These are phyloP conservation scores for Rotaria socialis DNA, from an alignment of 2,888 invertebrate species.

Conservation along the genomic window DNA sequence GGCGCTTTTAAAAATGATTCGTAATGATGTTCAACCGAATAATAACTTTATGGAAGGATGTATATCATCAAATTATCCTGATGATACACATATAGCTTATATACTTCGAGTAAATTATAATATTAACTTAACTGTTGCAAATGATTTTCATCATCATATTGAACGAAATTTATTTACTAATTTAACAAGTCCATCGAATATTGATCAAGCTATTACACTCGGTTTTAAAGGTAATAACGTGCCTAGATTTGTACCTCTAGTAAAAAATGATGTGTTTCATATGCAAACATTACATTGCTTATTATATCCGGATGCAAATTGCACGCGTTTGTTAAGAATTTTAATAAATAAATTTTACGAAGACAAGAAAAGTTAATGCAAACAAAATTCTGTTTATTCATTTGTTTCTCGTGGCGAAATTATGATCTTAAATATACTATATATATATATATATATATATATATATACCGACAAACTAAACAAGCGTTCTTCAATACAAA, in stretches of 20 bases:
- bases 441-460: too few species aligned
- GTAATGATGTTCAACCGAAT: neutral
- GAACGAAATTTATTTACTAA: neutral
- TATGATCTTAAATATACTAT: too few species aligned
- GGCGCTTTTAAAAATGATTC: neutral
- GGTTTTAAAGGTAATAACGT: neutral
- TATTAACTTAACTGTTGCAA: conserved; percentile 15
- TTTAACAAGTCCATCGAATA: neutral
- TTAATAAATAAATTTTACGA: conserved; percentile 4
- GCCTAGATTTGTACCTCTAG: neutral
- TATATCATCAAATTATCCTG: neutral
- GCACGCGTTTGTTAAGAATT: neutral
- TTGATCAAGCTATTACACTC: conserved; percentile 15
- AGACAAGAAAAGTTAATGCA: neutral
- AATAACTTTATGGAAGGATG: neutral
- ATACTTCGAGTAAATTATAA: neutral
- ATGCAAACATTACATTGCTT: conserved; percentile 19
- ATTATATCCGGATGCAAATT: neutral
- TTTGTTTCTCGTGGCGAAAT: too few species aligned
- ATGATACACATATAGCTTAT: conserved; percentile 31
- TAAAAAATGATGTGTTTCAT: neutral
- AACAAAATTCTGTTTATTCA: neutral
- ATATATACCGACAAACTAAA: too few species aligned
- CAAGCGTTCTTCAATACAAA: too few species aligned
- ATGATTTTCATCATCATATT: conserved; percentile 33